These are phyloP conservation scores for Fistularia tabacaria DNA, from an alignment of 2,797 vertebrate species.

Conservation along the genomic window DNA sequence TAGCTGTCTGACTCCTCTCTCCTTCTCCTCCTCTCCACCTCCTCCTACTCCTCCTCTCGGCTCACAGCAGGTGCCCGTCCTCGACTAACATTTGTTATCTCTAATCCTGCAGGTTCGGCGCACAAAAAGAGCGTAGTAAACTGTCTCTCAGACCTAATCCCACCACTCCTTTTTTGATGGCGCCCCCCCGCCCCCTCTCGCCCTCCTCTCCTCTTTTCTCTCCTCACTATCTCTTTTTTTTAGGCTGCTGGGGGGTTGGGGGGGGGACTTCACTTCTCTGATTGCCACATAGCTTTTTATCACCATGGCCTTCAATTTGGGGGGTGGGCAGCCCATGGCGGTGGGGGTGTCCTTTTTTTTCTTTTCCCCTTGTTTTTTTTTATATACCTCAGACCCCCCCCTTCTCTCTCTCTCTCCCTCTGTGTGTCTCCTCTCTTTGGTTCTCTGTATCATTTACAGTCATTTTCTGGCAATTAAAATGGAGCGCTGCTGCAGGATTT, in stretches of 20 bases:
- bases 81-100: slow-evolving; percentile 78
- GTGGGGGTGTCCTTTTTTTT: slow-evolving; percentile 29
- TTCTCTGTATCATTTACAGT: slow-evolving; percentile 72
- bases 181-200: slow-evolving; percentile 48
- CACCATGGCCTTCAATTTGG: slow-evolving; percentile 65
- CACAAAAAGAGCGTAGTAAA: slow-evolving; percentile 78
- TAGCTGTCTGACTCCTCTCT: slow-evolving; percentile 51
- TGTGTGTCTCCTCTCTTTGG: slow-evolving; percentile 43
- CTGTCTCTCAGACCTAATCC: slow-evolving; percentile 77
- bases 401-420: slow-evolving; percentile 44
- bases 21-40: slow-evolving; percentile 27
- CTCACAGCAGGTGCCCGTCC: slow-evolving; percentile 73
- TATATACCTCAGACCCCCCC: slow-evolving; percentile 54
- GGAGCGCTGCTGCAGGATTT: slow-evolving; percentile 74
- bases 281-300: slow-evolving; percentile 73
- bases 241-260: slow-evolving; percentile 42
- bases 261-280: slow-evolving; percentile 62
- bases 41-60: slow-evolving; percentile 36
- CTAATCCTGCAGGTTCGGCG: slow-evolving; percentile 77
- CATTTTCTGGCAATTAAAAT: slow-evolving; percentile 81
- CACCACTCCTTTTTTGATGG: slow-evolving; percentile 69
- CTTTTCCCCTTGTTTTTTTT: slow-evolving; percentile 8
- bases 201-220: slow-evolving; percentile 62
- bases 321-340: slow-evolving; percentile 66
- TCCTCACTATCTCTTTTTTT: slow-evolving; percentile 63